phyloP scores from a whole-genome alignment of 2,888 invertebrate species.

The Phania funesta region DNA sequence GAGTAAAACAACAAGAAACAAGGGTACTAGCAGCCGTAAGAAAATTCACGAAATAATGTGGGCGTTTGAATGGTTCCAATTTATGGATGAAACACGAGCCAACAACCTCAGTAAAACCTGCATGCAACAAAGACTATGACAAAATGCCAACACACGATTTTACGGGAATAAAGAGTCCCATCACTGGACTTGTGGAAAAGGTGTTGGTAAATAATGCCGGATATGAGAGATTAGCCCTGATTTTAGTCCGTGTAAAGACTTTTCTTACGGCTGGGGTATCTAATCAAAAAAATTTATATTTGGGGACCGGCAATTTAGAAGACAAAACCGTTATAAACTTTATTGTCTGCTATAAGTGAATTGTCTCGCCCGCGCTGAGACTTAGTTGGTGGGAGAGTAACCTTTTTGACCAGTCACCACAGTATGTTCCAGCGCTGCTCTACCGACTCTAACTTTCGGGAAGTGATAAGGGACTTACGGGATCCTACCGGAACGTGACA shows the following conservation, averaged over 20 bases:
- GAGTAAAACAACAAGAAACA: constrained; percentile 11
- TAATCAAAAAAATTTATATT: too few species aligned
- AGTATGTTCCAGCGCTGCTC: too few species aligned
- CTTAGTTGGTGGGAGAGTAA: too few species aligned
- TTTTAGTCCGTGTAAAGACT: constrained; percentile 36
- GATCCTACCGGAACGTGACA: too few species aligned
- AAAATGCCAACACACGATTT: constrained; percentile 4
- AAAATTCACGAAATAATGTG: constrained; percentile 39
- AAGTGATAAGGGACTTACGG: too few species aligned
- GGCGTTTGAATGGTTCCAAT: constrained; percentile 62
- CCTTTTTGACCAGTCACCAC: too few species aligned
- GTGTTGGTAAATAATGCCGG: neutral
- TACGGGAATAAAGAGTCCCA: neutral
- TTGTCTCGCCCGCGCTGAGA: too few species aligned
- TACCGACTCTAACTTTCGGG: too few species aligned
- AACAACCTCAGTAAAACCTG: constrained; percentile 2
- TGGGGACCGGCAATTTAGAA: too few species aligned
- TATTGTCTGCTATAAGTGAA: too few species aligned
- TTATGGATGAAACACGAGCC: constrained; percentile 51
- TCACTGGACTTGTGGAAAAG: neutral
- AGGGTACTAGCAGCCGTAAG: neutral
- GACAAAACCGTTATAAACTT: too few species aligned
- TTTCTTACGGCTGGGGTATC: neutral
- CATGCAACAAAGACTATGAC: neutral
- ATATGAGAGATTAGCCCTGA: constrained; percentile 38